Conservation (phyloP, 92 coral and sea anemone species). For the Bergia sp. region DNA sequence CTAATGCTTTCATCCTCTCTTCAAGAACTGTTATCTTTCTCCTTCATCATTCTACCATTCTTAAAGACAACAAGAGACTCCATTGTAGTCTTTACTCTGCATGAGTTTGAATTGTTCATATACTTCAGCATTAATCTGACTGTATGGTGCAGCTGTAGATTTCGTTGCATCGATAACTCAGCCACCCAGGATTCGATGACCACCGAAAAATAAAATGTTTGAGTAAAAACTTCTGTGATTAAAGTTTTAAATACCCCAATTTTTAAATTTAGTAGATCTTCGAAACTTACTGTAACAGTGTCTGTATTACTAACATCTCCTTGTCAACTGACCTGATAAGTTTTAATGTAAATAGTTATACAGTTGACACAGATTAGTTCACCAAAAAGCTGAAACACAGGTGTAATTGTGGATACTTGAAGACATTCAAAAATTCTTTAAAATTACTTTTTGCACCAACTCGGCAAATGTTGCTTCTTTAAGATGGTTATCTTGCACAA, state of each 20-base stretch:
- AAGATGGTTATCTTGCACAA: constrained; percentile 17
- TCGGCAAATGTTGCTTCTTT: constrained; percentile 18
- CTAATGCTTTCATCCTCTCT: constrained; percentile 39
- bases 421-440: constrained; percentile 14
- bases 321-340: constrained; percentile 18
- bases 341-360: constrained; percentile 13
- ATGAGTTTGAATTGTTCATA: constrained; percentile 3
- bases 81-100: constrained; percentile 19
- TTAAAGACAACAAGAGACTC: constrained; percentile 28
- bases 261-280: constrained; percentile 14
- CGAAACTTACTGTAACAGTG: constrained; percentile 18
- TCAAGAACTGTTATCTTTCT: constrained; percentile 41
- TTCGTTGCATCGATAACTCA: constrained; percentile 18
- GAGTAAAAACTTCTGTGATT: constrained; percentile 16
- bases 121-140: constrained; percentile 15
- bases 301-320: constrained; percentile 17
- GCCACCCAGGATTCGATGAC: constrained; percentile 21
- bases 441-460: constrained; percentile 16
- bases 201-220: constrained; percentile 15
- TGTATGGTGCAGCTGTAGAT: constrained; percentile 19
- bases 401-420: constrained; percentile 17
- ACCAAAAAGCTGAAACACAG: constrained; percentile 18
- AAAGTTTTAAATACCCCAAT: constrained; percentile 15
- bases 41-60: constrained; percentile 32
- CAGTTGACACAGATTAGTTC: constrained; percentile 18